These are phyloP conservation scores for Tachina grossa DNA, from an alignment of 2,888 invertebrate genomes.

Conservation along the genomic window DNA sequence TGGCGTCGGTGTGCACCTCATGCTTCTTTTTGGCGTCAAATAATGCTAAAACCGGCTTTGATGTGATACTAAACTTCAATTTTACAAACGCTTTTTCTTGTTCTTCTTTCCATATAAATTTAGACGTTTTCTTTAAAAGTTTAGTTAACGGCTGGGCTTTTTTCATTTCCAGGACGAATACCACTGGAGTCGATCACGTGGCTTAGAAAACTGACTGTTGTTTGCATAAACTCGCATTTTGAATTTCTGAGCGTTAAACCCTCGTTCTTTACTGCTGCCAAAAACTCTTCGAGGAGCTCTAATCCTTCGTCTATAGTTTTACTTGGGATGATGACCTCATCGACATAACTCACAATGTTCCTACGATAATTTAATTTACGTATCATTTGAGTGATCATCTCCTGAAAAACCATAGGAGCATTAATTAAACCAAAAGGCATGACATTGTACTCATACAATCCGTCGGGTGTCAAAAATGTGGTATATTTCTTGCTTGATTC, in stretches of 20 bases:
- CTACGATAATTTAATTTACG: conserved; percentile 26
- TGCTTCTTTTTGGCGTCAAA: too few relatives aligned
- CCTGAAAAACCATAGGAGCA: conserved; percentile 77
- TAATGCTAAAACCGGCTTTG: not conserved
- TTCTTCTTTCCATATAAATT: conserved; percentile 57
- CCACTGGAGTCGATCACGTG: conserved; percentile 34
- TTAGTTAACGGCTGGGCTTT: conserved; percentile 61
- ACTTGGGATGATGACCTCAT: conserved; percentile 63
- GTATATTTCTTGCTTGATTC: conserved; percentile 21
- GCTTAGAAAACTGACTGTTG: not conserved
- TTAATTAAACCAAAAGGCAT: conserved; percentile 79
- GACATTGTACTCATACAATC: conserved; percentile 75
- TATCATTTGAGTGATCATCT: conserved; percentile 71
- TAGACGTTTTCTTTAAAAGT: conserved; percentile 53
- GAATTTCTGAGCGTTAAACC: conserved; percentile 66
- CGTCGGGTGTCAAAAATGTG: conserved; percentile 68
- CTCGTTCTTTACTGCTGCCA: conserved; percentile 43
- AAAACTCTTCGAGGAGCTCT: conserved; percentile 46
- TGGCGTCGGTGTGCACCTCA: too few relatives aligned
- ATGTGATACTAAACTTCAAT: conserved; percentile 17
- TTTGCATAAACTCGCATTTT: conserved; percentile 60
- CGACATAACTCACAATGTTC: conserved; percentile 53
- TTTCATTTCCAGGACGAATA: conserved; percentile 61
- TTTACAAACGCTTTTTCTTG: conserved; percentile 48
- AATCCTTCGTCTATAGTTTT: conserved; percentile 25